Evolutionary conservation across 2,888 invertebrate species (phyloP).

Genomic region (Hyposoter dolosus): DNA sequence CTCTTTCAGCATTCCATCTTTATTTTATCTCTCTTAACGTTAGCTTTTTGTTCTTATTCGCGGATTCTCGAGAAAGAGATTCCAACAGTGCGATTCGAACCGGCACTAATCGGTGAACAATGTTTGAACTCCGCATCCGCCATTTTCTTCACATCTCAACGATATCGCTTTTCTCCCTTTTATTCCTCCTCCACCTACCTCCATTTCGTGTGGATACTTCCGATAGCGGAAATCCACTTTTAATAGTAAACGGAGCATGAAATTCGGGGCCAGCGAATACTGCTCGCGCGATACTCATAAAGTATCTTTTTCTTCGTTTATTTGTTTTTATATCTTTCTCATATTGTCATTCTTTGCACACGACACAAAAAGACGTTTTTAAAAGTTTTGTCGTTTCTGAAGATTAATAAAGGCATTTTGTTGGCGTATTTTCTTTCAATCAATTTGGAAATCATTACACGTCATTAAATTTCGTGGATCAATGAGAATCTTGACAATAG

Average conservation of each 20-base stretch:
- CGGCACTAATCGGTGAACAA: conserved; percentile 58
- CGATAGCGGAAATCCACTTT: conserved; percentile 53
- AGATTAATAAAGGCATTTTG: background rate
- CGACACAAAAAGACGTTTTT: background rate
- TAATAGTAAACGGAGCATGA: conserved; percentile 54
- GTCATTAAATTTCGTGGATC: background rate
- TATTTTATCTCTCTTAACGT: background rate
- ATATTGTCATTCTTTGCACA: background rate
- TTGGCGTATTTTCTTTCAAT: background rate
- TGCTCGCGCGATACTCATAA: background rate
- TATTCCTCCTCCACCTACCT: conserved; percentile 2
- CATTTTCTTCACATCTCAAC: background rate
- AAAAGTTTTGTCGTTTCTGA: background rate
- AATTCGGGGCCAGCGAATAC: conserved; percentile 43
- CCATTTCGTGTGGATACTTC: conserved; percentile 11
- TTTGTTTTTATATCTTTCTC: background rate
- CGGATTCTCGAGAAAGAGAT: conserved; percentile 12
- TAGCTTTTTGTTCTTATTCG: background rate
- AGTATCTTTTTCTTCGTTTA: background rate
- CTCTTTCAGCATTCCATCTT: background rate
- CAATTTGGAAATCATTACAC: background rate
- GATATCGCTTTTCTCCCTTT: conserved; percentile 12
- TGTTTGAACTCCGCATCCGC: background rate
- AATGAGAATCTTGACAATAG: background rate
- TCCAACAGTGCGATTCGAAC: conserved; percentile 39